These are phyloP conservation scores for Ceratina australensis DNA, from an alignment of 1,140 invertebrate genomes.

Conservation along the genomic window DNA sequence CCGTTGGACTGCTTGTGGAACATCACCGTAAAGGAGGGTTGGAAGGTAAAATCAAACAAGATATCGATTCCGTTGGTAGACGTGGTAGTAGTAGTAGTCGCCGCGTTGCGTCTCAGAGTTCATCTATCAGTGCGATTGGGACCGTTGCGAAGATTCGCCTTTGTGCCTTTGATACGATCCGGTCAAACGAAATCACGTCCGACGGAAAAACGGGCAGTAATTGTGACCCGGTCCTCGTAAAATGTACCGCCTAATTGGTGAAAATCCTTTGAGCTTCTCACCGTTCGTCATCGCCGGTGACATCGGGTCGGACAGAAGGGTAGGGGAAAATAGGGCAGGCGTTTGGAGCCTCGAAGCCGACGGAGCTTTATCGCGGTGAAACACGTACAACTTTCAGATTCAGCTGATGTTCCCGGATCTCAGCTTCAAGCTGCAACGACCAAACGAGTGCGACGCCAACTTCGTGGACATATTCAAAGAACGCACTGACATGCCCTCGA, in stretches of 20 bases:
- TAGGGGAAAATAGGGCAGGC: too few species aligned
- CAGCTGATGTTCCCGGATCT: slow-evolving; percentile 83
- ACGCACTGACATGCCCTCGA: slow-evolving; percentile 82
- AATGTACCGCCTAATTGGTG: slow-evolving; percentile 17
- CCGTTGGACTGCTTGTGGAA: slow-evolving; percentile 91
- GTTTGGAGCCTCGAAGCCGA: too few species aligned
- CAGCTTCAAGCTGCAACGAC: slow-evolving; percentile 84
- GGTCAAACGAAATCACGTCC: slow-evolving; percentile 7
- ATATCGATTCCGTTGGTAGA: background rate
- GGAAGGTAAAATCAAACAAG: slow-evolving; percentile 82
- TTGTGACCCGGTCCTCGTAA: background rate
- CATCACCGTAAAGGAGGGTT: slow-evolving; percentile 84
- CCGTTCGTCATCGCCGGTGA: background rate
- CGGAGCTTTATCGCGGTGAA: background rate
- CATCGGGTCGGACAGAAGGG: too few species aligned
- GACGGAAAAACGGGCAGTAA: background rate
- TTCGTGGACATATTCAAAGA: slow-evolving; percentile 89
- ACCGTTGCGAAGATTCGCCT: background rate
- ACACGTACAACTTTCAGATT: slow-evolving; percentile 81
- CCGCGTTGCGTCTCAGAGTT: too few species aligned
- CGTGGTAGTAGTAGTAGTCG: too few species aligned
- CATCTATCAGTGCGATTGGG: background rate
- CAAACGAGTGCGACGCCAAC: slow-evolving; percentile 91
- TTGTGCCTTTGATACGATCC: background rate
- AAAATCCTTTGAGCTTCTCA: background rate